Evolutionary conservation across 1,140 invertebrate genomes (phyloP).

Genomic region (Atta texana): DNA sequence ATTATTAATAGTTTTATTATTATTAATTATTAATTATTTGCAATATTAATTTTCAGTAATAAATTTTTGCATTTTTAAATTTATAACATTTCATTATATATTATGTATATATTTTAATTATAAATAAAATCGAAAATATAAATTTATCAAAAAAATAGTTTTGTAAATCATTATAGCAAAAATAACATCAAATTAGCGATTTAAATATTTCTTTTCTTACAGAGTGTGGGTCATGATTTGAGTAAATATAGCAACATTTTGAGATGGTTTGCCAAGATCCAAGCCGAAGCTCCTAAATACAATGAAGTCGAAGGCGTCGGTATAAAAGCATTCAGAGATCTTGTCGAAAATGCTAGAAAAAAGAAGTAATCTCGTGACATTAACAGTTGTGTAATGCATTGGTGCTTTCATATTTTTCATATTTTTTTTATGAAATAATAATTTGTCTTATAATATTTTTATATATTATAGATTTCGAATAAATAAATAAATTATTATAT

Average conservation of each 20-base stretch:
- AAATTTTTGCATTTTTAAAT: not conserved
- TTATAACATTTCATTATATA: not conserved
- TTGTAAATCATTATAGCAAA: not conserved
- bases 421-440: not conserved
- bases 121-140: not conserved
- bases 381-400: not conserved
- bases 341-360: slow-evolving; percentile 74
- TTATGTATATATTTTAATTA: not conserved
- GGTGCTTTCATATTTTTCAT: not conserved
- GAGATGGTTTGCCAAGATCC: slow-evolving; percentile 90
- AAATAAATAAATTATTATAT: slow-evolving; percentile 19
- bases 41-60: not conserved
- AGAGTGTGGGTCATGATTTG: slow-evolving; percentile 88
- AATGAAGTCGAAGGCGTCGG: slow-evolving; percentile 89
- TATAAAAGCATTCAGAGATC: slow-evolving; percentile 81
- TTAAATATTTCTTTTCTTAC: slow-evolving; percentile 40
- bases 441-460: not conserved
- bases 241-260: slow-evolving; percentile 89
- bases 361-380: slow-evolving; percentile 62
- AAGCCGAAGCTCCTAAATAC: slow-evolving; percentile 89
- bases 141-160: not conserved
- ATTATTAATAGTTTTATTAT: not conserved
- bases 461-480: not conserved
- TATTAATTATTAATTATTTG: not conserved
- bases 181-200: not conserved